phyloP scores from a whole-genome alignment of 2,797 vertebrate species.

The Myotis planiceps region DNA sequence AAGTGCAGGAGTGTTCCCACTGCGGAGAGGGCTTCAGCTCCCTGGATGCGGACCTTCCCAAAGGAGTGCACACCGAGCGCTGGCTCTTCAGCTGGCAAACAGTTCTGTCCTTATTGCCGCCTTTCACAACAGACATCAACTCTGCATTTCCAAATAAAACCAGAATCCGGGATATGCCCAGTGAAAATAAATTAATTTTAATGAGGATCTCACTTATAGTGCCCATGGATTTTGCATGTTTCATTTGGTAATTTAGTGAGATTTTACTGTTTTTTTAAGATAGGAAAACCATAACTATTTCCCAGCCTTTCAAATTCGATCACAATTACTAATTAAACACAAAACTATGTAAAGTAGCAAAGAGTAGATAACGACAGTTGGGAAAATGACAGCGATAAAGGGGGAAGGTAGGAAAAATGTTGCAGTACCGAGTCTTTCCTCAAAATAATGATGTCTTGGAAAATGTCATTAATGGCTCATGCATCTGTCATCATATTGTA shows the following conservation, averaged over 20 bases:
- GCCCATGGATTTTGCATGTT: slow-evolving; percentile 17
- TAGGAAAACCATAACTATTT: neutral
- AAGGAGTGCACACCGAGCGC: neutral
- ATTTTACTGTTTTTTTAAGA: slow-evolving; percentile 35
- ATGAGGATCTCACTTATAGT: neutral
- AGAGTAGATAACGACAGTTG: neutral
- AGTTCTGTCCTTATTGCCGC: slow-evolving; percentile 27
- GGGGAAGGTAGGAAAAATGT: neutral
- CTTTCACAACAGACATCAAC: slow-evolving; percentile 58
- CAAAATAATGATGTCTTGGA: too few species aligned
- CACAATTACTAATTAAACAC: slow-evolving; percentile 8
- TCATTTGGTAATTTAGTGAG: slow-evolving; percentile 26
- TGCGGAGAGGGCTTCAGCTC: neutral
- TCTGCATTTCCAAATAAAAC: slow-evolving; percentile 51
- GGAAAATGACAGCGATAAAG: neutral
- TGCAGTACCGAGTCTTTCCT: neutral
- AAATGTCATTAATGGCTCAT: neutral
- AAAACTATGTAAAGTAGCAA: neutral
- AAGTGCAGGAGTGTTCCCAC: neutral
- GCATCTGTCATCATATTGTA: neutral
- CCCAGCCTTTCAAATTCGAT: neutral
- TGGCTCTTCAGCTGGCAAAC: neutral
- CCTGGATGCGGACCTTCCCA: neutral
- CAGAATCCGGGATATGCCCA: slow-evolving; percentile 13
- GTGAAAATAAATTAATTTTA: slow-evolving; percentile 64